Base-by-base conservation (phyloP, 2,888 invertebrate species). In the Heterodera filipjevi region DNA sequence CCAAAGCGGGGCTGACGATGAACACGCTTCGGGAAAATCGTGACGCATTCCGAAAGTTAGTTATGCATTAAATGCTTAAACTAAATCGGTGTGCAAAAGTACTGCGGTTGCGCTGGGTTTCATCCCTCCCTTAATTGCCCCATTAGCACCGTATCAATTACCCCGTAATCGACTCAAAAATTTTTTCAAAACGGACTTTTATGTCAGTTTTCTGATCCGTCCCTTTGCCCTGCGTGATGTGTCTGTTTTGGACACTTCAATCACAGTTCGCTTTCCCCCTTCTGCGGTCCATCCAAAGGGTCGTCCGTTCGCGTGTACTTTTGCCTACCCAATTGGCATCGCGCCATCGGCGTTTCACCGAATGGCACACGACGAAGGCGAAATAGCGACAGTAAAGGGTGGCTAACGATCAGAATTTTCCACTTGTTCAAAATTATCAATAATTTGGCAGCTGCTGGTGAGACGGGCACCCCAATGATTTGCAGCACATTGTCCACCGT, bases 281-380 rank as follows among this genome's bases (percentile, higher is more conserved):
- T 22, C 39, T 19, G 35, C 44, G 46, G 32, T 10, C 22, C 8
- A 39, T 19, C n/a, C 44, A n/a, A 72, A 33, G 27, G 30, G 46
- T 8, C 46, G 33, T 35, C 46, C 33, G 30, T 80, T 80, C 71
- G 81, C 94, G 0, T 89, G 92, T 46, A 91, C 91, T 79, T 90
- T 94, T 1, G 91, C 93, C 1, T 92, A 94, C 91, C 91, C 91
- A 0, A 86, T 91, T n/a, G 95, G 94, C 14, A 92, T 95, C 80
- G 93, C 95, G 0, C 95, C 96, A 0, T 93, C 95, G 1, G 95
- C 95, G 0, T 94, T 95, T 94, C 84, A 84, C 90, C 92, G 92
- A 86, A 93, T 96, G 94, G 95, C 95, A 0, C 94, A 95, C 91
- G 93, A 93, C 0, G 93, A 94, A 30, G 96, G 96, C 10, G 96